Percentiles rank a stretch among this genome's conserved stretches.
Evolutionary conservation across 2,113 vertebrate genomes (phyloP).

Genomic region (Pao palembangensis): DNA sequence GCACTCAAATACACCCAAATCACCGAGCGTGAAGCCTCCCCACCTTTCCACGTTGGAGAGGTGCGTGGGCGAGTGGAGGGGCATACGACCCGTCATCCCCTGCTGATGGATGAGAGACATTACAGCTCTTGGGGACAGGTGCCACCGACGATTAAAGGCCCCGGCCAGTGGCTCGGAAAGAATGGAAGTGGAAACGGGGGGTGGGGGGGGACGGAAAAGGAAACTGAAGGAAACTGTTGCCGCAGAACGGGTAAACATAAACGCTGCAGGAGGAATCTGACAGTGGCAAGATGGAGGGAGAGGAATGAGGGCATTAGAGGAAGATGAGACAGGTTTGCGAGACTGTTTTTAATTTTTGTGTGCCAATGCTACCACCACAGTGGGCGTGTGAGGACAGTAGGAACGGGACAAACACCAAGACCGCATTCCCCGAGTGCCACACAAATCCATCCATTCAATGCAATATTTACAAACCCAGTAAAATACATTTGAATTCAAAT

Average conservation of each 20-base stretch:
- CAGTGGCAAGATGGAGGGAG: slow-evolving; percentile 32
- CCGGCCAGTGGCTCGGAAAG: slow-evolving; percentile 70
- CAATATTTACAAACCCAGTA: too few species aligned
- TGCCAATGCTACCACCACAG: slow-evolving; percentile 19
- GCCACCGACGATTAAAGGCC: slow-evolving; percentile 74
- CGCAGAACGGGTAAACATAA: slow-evolving; percentile 71
- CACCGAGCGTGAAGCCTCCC: slow-evolving; percentile 46
- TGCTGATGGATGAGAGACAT: slow-evolving; percentile 75
- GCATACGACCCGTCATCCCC: slow-evolving; percentile 54
- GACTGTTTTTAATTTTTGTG: background rate
- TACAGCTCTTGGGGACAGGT: slow-evolving; percentile 75
- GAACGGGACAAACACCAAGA: too few species aligned
- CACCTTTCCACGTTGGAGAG: slow-evolving; percentile 26
- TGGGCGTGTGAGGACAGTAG: slow-evolving; percentile 4
- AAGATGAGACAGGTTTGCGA: slow-evolving; percentile 49
- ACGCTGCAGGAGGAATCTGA: slow-evolving; percentile 57
- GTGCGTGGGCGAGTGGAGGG: slow-evolving; percentile 1
- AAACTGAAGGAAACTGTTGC: slow-evolving; percentile 70
- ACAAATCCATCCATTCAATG: too few species aligned
- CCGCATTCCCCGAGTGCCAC: too few species aligned
- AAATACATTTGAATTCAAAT: too few species aligned
- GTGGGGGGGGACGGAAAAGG: slow-evolving; percentile 48
- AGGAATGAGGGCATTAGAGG: slow-evolving; percentile 39
- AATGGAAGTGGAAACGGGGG: slow-evolving; percentile 60
- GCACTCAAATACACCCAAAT: slow-evolving; percentile 30